Base-by-base conservation (phyloP, 2,113 vertebrate species). In the Periophthalmus modestus region DNA sequence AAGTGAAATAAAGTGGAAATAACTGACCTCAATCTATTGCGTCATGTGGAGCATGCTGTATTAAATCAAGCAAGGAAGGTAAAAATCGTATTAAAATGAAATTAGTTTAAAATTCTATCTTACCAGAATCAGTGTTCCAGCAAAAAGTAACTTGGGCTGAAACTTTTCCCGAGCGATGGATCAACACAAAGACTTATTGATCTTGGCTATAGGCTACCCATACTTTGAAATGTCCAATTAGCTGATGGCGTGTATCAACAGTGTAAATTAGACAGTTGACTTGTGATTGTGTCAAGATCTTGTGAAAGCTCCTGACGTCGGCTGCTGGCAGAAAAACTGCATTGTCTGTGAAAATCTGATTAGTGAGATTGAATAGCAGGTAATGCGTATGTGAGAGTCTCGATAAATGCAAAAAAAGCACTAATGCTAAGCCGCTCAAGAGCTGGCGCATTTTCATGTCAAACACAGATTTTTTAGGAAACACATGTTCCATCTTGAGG, bases 221-320 rank as follows among this genome's bases (percentile, higher is more conserved):
- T 55, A 66, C 73, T 83, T 85, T 86, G 77, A 84, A 91, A 91
- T 89, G 81, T 89, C 88, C 90, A 89, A 91, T 92, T 89, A 88
- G 84, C 81, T 73, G 1, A 46, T 80, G 87, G 89, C 85, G 73
- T 50, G 16, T 33, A 66, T 81, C 87, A n/a, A 88, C 90, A 84
- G 87, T 83, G 79, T 85, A 87, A 92, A 90, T 90, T 66, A 81
- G 82, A 83, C 85, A 83, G 82, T 71, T 77, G 78, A 86, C 73
- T 71, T 73, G 84, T 66, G 81, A 90, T 70, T 74, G 82, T 83
- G 83, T 90, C 85, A 77, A 81, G 83, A 78, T 87, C 80, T 77
- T 84, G 85, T 81, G 74, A 83, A 82, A 85, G 71, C 63, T 74
- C 71, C 69, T 52, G 68, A 57, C 71, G 57, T 28, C 63, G 77